These are phyloP conservation scores for Drosophila fungiperda DNA, from an alignment of 2,888 invertebrate species.

Conservation along the genomic window DNA sequence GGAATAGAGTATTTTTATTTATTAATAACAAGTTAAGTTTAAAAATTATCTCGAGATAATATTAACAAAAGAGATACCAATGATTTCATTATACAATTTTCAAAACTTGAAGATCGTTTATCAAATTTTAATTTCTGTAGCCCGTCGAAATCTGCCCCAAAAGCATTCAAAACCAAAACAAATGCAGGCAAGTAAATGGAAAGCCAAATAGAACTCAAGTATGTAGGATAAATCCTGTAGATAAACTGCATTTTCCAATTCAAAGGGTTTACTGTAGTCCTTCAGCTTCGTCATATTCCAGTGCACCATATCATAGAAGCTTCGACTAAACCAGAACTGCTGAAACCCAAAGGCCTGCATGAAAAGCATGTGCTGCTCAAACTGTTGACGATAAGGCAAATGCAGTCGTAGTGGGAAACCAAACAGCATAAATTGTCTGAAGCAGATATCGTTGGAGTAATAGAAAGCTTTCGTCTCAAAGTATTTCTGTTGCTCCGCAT, in stretches of 20 bases:
- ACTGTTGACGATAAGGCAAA: slow-evolving; percentile 59
- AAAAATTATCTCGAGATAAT: neutral
- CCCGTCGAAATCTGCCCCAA: neutral
- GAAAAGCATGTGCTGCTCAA: slow-evolving; percentile 50
- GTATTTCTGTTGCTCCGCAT: slow-evolving; percentile 54
- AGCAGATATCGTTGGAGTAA: slow-evolving; percentile 47
- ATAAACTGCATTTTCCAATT: neutral
- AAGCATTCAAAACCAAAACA: slow-evolving; percentile 41
- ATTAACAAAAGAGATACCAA: neutral
- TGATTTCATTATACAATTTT: no score
- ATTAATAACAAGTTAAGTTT: neutral
- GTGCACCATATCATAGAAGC: slow-evolving; percentile 52
- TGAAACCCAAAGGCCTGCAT: slow-evolving; percentile 43
- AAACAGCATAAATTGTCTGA: slow-evolving; percentile 21
- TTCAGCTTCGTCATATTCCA: slow-evolving; percentile 1
- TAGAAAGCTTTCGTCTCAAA: slow-evolving; percentile 52
- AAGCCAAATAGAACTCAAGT: slow-evolving; percentile 18
- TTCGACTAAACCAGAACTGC: slow-evolving; percentile 33
- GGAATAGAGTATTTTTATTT: neutral
- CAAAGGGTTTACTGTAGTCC: slow-evolving; percentile 38
- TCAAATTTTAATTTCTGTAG: no score
- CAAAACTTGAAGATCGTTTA: no score
- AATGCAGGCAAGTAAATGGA: slow-evolving; percentile 16
- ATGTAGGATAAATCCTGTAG: slow-evolving; percentile 48
- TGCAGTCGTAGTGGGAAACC: slow-evolving; percentile 39